These are phyloP conservation scores for Venturia canescens DNA, from an alignment of 1,140 invertebrate genomes.

Conservation along the genomic window DNA sequence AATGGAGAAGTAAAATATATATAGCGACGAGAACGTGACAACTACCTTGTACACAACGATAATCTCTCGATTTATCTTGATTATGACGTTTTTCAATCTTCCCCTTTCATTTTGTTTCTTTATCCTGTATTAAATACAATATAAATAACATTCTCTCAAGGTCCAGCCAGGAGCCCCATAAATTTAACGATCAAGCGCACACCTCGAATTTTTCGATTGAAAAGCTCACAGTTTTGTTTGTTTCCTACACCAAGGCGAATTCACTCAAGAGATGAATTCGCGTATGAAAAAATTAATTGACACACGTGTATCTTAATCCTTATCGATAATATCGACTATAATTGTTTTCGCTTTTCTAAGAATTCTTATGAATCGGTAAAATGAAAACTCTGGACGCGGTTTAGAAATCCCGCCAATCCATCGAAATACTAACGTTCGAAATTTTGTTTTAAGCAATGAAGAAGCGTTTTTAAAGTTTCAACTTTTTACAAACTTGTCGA, in stretches of 20 bases:
- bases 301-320: conserved; percentile 14
- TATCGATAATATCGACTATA: not conserved
- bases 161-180: conserved; percentile 6
- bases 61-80: conserved; percentile 46
- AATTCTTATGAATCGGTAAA: not conserved
- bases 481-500: conserved; percentile 46
- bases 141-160: conserved; percentile 22
- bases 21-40: conserved; percentile 32
- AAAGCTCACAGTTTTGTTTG: not conserved
- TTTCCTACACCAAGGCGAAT: not conserved
- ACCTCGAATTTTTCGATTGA: not conserved
- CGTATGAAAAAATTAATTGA: conserved; percentile 21
- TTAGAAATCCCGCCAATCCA: not conserved
- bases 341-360: not conserved
- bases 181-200: not conserved
- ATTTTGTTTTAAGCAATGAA: not conserved
- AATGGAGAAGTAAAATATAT: conserved; percentile 59
- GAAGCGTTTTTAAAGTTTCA: not conserved
- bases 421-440: no score
- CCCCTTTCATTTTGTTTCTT: not conserved
- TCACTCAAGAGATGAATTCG: not conserved
- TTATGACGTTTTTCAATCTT: conserved; percentile 47
- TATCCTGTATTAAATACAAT: not conserved
- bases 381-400: not conserved
- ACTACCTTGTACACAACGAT: conserved; percentile 30